phyloP scores from a whole-genome alignment of 2,113 vertebrate genomes.

The Cepphus grylle region DNA sequence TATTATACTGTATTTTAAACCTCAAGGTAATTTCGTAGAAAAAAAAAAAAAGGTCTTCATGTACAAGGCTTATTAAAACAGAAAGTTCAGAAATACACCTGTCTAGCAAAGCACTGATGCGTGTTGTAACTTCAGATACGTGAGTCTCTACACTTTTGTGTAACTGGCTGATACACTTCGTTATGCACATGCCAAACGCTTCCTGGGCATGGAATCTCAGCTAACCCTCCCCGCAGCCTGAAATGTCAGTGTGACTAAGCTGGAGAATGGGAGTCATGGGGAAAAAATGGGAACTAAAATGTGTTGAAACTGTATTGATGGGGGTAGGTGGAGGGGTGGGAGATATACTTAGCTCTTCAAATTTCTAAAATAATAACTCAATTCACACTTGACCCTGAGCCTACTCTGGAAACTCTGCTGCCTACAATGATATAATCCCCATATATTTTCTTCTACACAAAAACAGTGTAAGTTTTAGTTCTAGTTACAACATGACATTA shows the following conservation, averaged over 20 bases:
- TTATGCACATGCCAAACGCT: background rate
- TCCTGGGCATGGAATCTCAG: background rate
- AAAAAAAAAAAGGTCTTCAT: background rate
- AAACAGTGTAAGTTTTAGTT: constrained; percentile 43
- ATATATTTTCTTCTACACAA: background rate
- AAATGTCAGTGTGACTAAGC: constrained; percentile 50
- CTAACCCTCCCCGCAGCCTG: background rate
- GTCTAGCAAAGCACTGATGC: background rate
- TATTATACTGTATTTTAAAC: background rate
- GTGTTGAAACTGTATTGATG: constrained; percentile 19
- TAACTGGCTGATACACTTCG: background rate
- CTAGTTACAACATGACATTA: constrained; percentile 33
- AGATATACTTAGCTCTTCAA: constrained; percentile 15
- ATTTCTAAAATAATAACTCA: constrained; percentile 47
- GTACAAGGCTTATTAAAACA: background rate
- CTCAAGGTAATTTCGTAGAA: background rate
- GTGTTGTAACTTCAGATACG: background rate
- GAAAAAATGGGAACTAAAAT: constrained; percentile 32
- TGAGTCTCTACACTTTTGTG: background rate
- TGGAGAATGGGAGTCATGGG: constrained; percentile 29
- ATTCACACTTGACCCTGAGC: constrained; percentile 50
- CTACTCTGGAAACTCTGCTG: constrained; percentile 54
- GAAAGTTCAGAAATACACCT: background rate
- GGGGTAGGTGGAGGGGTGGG: constrained; percentile 29
- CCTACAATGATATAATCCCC: constrained; percentile 52